phyloP scores from a whole-genome alignment of 2,888 invertebrate species.

The Temnothorax unifasciatus region DNA sequence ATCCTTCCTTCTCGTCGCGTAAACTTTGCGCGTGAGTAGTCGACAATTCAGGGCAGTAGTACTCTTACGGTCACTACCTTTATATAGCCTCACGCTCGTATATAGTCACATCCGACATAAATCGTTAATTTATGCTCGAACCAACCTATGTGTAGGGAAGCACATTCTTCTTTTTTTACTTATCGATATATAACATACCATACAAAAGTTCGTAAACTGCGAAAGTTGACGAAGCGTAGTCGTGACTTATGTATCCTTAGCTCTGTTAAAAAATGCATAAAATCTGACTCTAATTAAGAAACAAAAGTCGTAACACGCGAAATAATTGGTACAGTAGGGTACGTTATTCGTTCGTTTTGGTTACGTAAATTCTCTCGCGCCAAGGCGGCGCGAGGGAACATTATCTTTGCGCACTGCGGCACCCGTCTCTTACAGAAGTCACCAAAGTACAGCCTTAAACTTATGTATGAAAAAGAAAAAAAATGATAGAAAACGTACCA shows the following conservation, averaged over 20 bases:
- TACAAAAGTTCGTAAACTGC: slow-evolving; percentile 46
- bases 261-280: neutral
- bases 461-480: slow-evolving; percentile 17
- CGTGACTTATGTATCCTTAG: slow-evolving; percentile 32
- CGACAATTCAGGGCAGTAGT: slow-evolving; percentile 83
- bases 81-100: slow-evolving; percentile 42
- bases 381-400: neutral
- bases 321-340: slow-evolving; percentile 20
- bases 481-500: slow-evolving; percentile 81
- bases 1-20: slow-evolving; percentile 24
- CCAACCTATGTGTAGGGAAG: slow-evolving; percentile 37
- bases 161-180: slow-evolving; percentile 26
- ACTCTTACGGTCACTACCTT: slow-evolving; percentile 49
- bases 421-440: slow-evolving; percentile 47
- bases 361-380: slow-evolving; percentile 12
- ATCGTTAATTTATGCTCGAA: slow-evolving; percentile 22
- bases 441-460: slow-evolving; percentile 50
- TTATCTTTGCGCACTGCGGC: slow-evolving; percentile 31
- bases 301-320: neutral
- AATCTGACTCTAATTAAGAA: slow-evolving; percentile 9
- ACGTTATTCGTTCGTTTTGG: slow-evolving; percentile 20
- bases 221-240: slow-evolving; percentile 40
- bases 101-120: slow-evolving; percentile 1
- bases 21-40: slow-evolving; percentile 65
- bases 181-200: slow-evolving; percentile 41